phyloP scores from a whole-genome alignment of 2,888 invertebrate genomes.

The Onthophagus sagittarius region DNA sequence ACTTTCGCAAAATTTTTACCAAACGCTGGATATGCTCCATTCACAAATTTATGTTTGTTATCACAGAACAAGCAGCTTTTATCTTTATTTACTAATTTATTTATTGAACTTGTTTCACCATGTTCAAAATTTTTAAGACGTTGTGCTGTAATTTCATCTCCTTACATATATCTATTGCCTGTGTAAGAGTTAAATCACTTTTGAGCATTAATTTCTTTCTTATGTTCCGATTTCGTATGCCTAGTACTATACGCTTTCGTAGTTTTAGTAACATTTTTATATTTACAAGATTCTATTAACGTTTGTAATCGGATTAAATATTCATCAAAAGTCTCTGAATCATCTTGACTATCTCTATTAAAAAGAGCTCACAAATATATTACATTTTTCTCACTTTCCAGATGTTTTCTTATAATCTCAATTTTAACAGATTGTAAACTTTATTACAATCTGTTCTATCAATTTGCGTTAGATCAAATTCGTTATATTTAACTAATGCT shows the following conservation, averaged over 20 bases:
- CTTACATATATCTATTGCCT: slow-evolving; percentile 5
- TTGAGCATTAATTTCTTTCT: slow-evolving; percentile 12
- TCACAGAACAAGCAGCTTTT: slow-evolving; percentile 14
- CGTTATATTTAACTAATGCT: too few species aligned
- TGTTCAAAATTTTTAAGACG: background rate
- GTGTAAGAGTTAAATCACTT: slow-evolving; percentile 11
- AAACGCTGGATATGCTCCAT: slow-evolving; percentile 5
- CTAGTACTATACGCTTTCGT: slow-evolving; percentile 9
- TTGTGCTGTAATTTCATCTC: slow-evolving; percentile 6
- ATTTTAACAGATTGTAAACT: too few species aligned
- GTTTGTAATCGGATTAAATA: slow-evolving; percentile 2
- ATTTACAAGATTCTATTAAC: background rate
- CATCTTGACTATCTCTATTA: slow-evolving; percentile 11
- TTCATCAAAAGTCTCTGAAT: background rate
- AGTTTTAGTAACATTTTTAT: background rate
- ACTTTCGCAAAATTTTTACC: too few species aligned
- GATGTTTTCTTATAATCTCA: slow-evolving; percentile 1
- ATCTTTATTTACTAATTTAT: slow-evolving; percentile 2
- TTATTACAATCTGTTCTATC: too few species aligned
- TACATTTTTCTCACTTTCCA: slow-evolving; percentile 11
- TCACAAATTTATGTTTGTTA: slow-evolving; percentile 10
- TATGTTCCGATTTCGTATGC: background rate
- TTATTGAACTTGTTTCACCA: background rate
- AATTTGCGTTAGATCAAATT: too few species aligned
- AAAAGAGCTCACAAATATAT: slow-evolving; percentile 13